phyloP scores from a whole-genome alignment of 2,113 vertebrate genomes.

The Herpailurus yagouaroundi region DNA sequence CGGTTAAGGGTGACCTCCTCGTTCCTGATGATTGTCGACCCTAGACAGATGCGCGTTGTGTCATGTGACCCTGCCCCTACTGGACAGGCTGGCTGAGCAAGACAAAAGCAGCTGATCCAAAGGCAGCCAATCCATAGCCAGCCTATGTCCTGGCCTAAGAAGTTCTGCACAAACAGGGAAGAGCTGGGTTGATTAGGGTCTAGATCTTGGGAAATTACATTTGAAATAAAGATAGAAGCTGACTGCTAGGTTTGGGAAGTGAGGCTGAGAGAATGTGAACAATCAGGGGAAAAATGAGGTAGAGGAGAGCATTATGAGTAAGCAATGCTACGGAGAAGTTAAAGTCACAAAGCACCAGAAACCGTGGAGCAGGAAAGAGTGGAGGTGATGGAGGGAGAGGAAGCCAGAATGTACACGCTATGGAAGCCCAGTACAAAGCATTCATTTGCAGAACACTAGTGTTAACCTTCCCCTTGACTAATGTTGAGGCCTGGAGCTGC shows the following conservation, averaged over 20 bases:
- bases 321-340: not conserved
- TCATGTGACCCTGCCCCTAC: not conserved
- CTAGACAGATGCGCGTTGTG: not conserved
- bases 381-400: not conserved
- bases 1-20: not conserved
- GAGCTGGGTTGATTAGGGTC: not conserved
- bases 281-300: not conserved
- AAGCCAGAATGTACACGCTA: no score
- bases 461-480: not conserved
- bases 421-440: not conserved
- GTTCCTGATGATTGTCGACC: not conserved
- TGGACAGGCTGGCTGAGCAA: not conserved
- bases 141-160: not conserved
- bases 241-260: not conserved
- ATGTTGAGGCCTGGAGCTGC: no score
- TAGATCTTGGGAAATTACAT: not conserved
- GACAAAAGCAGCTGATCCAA: not conserved
- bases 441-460: not conserved
- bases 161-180: not conserved
- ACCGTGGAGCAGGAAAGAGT: not conserved
- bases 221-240: not conserved
- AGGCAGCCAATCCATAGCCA: not conserved
- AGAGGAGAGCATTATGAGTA: not conserved
- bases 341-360: not conserved
- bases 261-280: not conserved